Evolutionary conservation across 2,113 vertebrate species (phyloP), one percentile per base, ranked within the genome.

Genomic region (Dermatemys mawii): DNA sequence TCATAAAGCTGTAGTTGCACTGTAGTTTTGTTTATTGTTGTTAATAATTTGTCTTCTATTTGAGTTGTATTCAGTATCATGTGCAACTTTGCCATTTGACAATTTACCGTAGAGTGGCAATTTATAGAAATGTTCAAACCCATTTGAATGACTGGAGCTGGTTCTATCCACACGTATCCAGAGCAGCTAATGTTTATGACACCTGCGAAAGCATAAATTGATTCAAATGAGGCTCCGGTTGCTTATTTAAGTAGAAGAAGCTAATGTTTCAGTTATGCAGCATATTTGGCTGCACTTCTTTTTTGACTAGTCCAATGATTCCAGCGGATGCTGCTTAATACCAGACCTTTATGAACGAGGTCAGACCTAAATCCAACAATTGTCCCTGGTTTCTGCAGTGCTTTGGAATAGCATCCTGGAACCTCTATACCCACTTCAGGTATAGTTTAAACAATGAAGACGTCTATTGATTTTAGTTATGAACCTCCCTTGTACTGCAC

Each of bases 51-150:
- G 50, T 91, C 92, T 54, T 53, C 83, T 1, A 86, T 0, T 1
- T 0, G 5, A 38, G 11, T 86, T 44, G 93, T 80, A 93, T 98
- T 98, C 97, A 97, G 95, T 67, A 81, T 54, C 97, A 98, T 95
- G 38, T 13, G 0, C 48, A 98, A 17, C n/a, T 10, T 21, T 1
- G 17, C 78, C 22, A 86, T 22, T 29, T 88, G 60, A 8, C 97
- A 98, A 82, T 84, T 51, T 4, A 89, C 44, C 24, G 27, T 4
- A 73, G 96, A 94, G 46, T 73, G 53, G 88, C 98, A 98, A 79
- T 92, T 92, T 89, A 98, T 86, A 51, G 98, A 97, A 93, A 98
- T 12, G 92, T 97, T 82, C 81, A 94, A 93, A 35, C 98, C 98
- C 97, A 98, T 95, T 27, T 0, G 90, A 84, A 98, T 97, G 85